These are phyloP conservation scores for Parus major DNA, from an alignment of 2,113 vertebrate species.

Conservation along the genomic window DNA sequence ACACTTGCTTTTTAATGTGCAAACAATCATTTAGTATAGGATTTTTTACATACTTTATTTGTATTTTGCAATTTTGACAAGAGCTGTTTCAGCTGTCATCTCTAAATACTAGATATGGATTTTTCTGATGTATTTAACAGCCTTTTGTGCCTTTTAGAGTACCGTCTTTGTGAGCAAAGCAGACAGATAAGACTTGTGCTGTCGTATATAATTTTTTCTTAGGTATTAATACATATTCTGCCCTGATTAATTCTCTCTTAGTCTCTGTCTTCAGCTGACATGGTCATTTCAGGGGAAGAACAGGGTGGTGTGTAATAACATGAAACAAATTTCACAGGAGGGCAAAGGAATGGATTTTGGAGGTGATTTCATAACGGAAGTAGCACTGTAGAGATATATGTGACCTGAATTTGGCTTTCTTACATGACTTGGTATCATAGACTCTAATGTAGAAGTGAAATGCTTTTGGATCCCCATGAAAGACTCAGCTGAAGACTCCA, in stretches of 20 bases:
- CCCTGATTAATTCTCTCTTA: not conserved
- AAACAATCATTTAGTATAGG: not conserved
- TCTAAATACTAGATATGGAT: not conserved
- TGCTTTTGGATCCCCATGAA: not conserved
- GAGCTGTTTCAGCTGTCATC: not conserved
- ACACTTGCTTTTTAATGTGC: not conserved
- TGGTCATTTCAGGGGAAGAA: not conserved
- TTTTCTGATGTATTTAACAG: not conserved
- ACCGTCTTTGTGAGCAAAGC: not conserved
- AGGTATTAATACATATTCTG: not conserved
- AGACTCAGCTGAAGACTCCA: not conserved
- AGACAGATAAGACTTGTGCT: not conserved
- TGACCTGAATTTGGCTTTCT: not conserved
- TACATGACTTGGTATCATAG: not conserved
- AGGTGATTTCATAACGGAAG: not conserved
- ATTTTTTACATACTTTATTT: not conserved
- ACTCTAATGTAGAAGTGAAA: not conserved
- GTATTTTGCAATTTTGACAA: not conserved
- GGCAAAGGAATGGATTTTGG: not conserved
- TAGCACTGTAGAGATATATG: not conserved
- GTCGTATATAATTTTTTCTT: not conserved
- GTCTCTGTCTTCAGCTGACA: fast-evolving
- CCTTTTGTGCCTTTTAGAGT: constrained; percentile 11
- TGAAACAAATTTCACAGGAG: not conserved
- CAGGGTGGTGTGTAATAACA: not conserved